Evolutionary conservation across 2,113 vertebrate species (phyloP), one percentile per base, ranked within the genome.

Genomic region (Pygoscelis antarcticus): DNA sequence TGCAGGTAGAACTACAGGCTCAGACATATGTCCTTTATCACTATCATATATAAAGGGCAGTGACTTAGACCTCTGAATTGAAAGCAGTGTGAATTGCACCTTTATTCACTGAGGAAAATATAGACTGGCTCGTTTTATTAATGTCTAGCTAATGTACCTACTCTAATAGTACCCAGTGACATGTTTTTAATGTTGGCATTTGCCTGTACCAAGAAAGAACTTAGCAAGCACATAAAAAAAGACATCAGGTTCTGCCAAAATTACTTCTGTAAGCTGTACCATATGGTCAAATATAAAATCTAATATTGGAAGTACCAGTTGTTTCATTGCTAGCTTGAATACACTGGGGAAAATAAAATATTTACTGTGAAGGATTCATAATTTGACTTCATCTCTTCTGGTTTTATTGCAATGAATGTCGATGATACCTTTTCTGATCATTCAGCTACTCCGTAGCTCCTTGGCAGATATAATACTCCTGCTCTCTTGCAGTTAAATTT

Each of bases 221-320:
- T 66, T 64, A 92, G 60, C 38, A 92, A 92, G 47, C 44, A 62
- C 40, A 93, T 94, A 93, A 96, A 97, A 96, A 47, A 40, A 20
- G 30, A 49, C 81, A 83, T 91, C 44, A 51, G 84, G 61, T 94
- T 91, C 86, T 90, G 77, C 83, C 93, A 90, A 89, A 96, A 96
- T 91, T 91, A 79, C 74, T 85, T 89, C 89, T 94, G 57, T 87
- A 84, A 92, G 57, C 87, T 92, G 60, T 38, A 82, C 89, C 89
- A 89, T 96, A 91, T 96, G 95, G 91, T 85, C 87, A 87, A 89
- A 95, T 77, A 93, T 69, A 96, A 95, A 96, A 96, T 69, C 77
- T 94, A 95, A 95, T 97, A 92, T 58, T 97, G 87, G 91, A 87
- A 95, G 94, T 91, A 91, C 44, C 87, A 81, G 57, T 93, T 89